A percentile compares a stretch with the other conserved stretches of the same genome.
phyloP scores from a whole-genome alignment of 2,797 vertebrate species.

The Helostoma temminkii region DNA sequence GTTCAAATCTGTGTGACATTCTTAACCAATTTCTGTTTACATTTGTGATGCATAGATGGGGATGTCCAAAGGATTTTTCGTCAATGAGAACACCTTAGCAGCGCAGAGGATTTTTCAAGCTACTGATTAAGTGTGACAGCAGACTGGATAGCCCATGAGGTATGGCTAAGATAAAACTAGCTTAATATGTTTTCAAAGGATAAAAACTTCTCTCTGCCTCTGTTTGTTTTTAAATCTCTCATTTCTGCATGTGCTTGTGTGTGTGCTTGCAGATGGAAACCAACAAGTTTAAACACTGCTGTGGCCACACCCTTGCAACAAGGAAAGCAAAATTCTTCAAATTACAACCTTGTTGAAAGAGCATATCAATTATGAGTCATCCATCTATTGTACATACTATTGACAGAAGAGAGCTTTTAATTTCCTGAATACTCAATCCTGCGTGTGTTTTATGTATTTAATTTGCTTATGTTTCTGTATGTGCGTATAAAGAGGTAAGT shows the following conservation, averaged over 20 bases:
- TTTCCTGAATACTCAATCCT: conserved; percentile 29
- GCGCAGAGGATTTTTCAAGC: conserved; percentile 41
- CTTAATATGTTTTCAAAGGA: neutral
- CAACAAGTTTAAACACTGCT: conserved; percentile 58
- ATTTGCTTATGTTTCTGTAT: conserved; percentile 45
- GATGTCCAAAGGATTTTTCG: conserved; percentile 68
- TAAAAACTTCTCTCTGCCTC: neutral
- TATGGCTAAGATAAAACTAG: neutral
- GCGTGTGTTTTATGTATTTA: conserved; percentile 49
- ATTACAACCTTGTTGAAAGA: conserved; percentile 32
- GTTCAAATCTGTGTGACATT: neutral
- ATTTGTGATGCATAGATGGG: conserved; percentile 68
- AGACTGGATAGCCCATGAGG: too few species aligned
- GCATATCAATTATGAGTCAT: conserved; percentile 15
- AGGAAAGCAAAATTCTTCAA: conserved; percentile 35
- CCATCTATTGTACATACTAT: conserved; percentile 40
- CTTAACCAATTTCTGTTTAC: conserved; percentile 21
- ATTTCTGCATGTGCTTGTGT: conserved; percentile 19
- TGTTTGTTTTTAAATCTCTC: conserved; percentile 19
- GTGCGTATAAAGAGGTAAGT: conserved; percentile 36
- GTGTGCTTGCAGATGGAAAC: conserved; percentile 62
- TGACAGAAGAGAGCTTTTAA: conserved; percentile 34
- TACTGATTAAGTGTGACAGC: conserved; percentile 44
- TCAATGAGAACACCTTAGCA: conserved; percentile 69
- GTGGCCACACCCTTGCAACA: conserved; percentile 54